Percentiles rank a stretch among this genome's conserved stretches.
These are phyloP conservation scores for Nephrocerus scutellatus DNA, from an alignment of 2,888 invertebrate species.

Conservation along the genomic window DNA sequence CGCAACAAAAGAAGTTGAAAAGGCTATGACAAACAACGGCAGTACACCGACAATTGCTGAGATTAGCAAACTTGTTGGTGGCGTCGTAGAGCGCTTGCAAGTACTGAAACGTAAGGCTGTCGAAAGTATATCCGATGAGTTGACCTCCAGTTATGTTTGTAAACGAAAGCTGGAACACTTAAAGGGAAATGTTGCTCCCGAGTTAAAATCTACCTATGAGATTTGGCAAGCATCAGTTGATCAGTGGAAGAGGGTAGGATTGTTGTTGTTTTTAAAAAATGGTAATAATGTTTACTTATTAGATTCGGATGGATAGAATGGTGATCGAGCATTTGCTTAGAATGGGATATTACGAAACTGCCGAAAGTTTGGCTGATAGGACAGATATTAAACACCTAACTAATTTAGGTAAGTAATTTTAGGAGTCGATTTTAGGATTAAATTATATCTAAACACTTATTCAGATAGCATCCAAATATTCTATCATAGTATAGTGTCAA, in stretches of 20 bases:
- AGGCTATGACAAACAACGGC: conserved; percentile 45
- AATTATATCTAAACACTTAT: too few relatives aligned
- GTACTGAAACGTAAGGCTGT: conserved; percentile 90
- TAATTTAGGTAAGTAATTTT: conserved; percentile 64
- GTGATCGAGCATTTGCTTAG: conserved; percentile 92
- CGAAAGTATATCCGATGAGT: conserved; percentile 86
- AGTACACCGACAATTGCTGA: conserved; percentile 51
- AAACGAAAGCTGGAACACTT: conserved; percentile 89
- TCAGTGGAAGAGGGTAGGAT: conserved; percentile 42
- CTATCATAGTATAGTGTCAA: too few relatives aligned
- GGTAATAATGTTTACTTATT: too few relatives aligned
- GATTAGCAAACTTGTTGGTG: conserved; percentile 73
- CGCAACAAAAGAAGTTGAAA: conserved; percentile 62
- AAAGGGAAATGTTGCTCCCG: conserved; percentile 47
- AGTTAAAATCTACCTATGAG: conserved; percentile 33
- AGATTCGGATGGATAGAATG: conserved; percentile 82
- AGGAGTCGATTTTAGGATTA: neutral
- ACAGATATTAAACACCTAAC: conserved; percentile 79
- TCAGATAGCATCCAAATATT: too few relatives aligned
- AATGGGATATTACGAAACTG: conserved; percentile 92
- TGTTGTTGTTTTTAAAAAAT: too few relatives aligned
- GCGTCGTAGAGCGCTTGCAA: conserved; percentile 82
- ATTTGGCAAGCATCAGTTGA: conserved; percentile 42
- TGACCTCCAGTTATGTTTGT: conserved; percentile 83
- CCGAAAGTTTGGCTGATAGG: conserved; percentile 76